Evolutionary conservation across 2,888 invertebrate genomes (phyloP).

Genomic region (Orthosia gothica): DNA sequence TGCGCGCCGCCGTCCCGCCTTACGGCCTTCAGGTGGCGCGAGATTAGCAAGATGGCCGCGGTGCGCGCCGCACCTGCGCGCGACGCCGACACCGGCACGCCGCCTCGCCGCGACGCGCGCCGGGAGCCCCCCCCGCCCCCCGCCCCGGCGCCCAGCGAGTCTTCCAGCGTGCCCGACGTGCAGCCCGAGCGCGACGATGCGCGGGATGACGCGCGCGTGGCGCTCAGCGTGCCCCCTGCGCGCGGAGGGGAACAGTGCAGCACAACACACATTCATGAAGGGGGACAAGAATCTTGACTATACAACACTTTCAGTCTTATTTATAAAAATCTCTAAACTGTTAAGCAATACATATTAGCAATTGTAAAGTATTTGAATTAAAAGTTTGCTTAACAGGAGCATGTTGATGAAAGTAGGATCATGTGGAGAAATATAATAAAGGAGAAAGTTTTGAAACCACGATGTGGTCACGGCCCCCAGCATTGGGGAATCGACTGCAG

Average conservation of each 20-base stretch:
- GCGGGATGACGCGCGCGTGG: constrained; percentile 79
- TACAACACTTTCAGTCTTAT: neutral
- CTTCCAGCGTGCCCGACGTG: constrained; percentile 86
- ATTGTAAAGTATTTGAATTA: no score
- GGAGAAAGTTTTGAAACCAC: no score
- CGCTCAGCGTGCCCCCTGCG: constrained; percentile 92
- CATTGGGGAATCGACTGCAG: no score
- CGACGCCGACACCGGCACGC: constrained; percentile 95
- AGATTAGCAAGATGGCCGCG: constrained; percentile 98
- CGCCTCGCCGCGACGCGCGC: constrained; percentile 96
- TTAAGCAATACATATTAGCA: no score
- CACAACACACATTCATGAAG: constrained; percentile 10
- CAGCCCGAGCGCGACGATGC: constrained; percentile 90
- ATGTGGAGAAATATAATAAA: no score
- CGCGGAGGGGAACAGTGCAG: neutral
- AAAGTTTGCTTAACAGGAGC: no score
- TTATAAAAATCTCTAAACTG: no score
- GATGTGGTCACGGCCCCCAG: no score
- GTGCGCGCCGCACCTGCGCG: constrained; percentile 98
- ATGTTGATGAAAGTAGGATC: no score
- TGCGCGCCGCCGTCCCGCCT: constrained; percentile 90
- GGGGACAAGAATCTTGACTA: neutral
- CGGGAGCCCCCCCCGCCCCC: constrained; percentile 83
- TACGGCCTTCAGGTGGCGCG: constrained; percentile 95
- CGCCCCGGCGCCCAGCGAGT: constrained; percentile 28